Percentiles rank a stretch among this genome's conserved stretches.
These are phyloP conservation scores for Pimephales promelas DNA, from an alignment of 2,113 vertebrate genomes.

Conservation along the genomic window DNA sequence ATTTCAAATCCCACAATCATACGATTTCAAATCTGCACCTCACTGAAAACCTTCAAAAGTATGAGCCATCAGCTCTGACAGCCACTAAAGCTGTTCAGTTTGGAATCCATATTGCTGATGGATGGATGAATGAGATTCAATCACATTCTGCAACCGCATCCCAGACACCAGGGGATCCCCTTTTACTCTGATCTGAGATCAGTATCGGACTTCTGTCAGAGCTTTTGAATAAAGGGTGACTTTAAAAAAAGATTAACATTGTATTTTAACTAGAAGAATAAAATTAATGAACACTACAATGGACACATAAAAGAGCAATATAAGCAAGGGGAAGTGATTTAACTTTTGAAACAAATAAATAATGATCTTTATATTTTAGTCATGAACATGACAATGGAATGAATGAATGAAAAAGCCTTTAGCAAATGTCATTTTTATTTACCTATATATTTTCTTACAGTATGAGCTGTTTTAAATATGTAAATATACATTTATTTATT, in stretches of 20 bases:
- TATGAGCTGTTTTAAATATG: too few relatives aligned
- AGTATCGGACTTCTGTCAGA: not conserved
- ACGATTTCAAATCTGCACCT: not conserved
- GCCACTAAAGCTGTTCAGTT: not conserved
- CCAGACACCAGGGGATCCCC: not conserved
- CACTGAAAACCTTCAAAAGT: not conserved
- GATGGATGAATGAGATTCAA: conserved; percentile 14
- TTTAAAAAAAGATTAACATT: not conserved
- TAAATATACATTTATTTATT: too few relatives aligned
- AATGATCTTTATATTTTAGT: too few relatives aligned
- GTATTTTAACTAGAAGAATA: not conserved
- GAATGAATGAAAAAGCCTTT: too few relatives aligned
- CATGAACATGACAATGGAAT: too few relatives aligned
- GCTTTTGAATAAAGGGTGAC: not conserved
- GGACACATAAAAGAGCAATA: not conserved
- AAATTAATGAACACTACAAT: not conserved
- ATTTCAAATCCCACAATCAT: conserved; percentile 14
- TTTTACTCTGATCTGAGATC: not conserved
- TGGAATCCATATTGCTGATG: not conserved
- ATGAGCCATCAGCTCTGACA: not conserved
- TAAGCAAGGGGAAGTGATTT: not conserved
- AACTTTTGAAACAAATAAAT: not conserved
- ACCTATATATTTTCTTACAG: too few relatives aligned
- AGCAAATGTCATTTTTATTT: too few relatives aligned
- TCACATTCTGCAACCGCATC: not conserved